A percentile compares a stretch with the other conserved stretches of the same genome.
Conservation (phyloP, 2,888 invertebrate genomes). For the Muscina levida region DNA sequence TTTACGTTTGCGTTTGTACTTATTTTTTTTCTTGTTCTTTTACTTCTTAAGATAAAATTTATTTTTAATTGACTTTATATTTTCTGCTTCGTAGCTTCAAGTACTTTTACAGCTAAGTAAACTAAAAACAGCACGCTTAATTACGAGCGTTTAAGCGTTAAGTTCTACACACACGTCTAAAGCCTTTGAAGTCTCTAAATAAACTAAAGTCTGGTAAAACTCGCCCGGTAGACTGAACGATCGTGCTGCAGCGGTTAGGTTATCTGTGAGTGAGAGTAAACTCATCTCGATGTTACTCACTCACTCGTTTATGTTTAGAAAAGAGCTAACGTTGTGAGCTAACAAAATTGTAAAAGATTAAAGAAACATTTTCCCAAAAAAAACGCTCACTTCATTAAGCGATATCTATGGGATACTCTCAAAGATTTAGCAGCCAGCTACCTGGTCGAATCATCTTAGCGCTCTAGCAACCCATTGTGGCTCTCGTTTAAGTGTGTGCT, state of each 20-base stretch:
- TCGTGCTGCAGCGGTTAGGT: conserved; percentile 16
- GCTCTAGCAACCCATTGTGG: conserved; percentile 15
- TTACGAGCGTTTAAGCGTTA: conserved; percentile 12
- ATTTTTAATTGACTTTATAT: background rate
- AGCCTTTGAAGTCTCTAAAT: conserved; percentile 50
- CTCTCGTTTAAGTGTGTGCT: background rate
- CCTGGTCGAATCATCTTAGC: too few relatives aligned
- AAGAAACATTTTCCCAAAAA: too few relatives aligned
- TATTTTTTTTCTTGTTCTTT: background rate
- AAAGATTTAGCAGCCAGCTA: background rate
- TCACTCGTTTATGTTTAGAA: too few relatives aligned
- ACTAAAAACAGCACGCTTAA: conserved; percentile 38
- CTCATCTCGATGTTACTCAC: conserved; percentile 42
- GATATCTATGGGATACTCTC: background rate
- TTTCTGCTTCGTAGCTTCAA: background rate
- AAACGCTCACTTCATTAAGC: background rate
- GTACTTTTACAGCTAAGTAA: conserved; percentile 1
- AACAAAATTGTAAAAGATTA: conserved; percentile 59
- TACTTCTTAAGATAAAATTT: conserved; percentile 16
- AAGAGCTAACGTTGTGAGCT: conserved; percentile 46
- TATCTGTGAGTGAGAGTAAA: background rate
- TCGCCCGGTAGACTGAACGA: conserved; percentile 19
- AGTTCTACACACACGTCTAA: conserved; percentile 7
- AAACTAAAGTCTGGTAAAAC: conserved; percentile 48
- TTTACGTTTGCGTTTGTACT: too few relatives aligned